These are phyloP conservation scores for Polyommatus iphigenia DNA, from an alignment of 2,888 invertebrate genomes.

Conservation along the genomic window DNA sequence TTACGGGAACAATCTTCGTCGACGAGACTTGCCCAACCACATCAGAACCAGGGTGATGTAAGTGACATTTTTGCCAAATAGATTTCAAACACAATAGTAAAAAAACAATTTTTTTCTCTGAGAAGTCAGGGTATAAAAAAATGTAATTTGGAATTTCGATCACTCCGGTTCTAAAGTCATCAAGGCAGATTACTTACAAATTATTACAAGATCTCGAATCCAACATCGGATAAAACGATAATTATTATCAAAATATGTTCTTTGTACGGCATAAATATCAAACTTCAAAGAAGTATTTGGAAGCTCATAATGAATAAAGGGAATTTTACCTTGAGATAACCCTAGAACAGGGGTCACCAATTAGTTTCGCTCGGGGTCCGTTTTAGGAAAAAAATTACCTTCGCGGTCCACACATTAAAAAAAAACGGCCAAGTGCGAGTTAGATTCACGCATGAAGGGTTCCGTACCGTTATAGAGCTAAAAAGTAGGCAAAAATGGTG, in stretches of 20 bases:
- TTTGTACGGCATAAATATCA: conserved; percentile 38
- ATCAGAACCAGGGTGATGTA: background rate
- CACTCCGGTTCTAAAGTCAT: background rate
- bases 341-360: too few relatives aligned
- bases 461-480: too few relatives aligned
- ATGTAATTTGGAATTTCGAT: too few relatives aligned
- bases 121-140: background rate
- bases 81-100: background rate
- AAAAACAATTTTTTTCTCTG: background rate
- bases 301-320: conserved; percentile 44
- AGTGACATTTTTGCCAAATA: background rate
- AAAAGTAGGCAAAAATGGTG: too few relatives aligned
- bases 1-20: conserved; percentile 51
- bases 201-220: background rate
- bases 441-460: too few relatives aligned
- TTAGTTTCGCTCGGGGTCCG: too few relatives aligned
- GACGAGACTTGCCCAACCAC: conserved; percentile 47
- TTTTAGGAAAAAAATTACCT: too few relatives aligned
- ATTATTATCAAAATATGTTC: conserved; percentile 23
- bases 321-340: conserved; percentile 45
- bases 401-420: too few relatives aligned
- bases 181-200: background rate
- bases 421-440: too few relatives aligned
- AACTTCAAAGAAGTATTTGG: conserved; percentile 48
- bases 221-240: background rate